These are phyloP conservation scores for Drosophila ironensis DNA, from an alignment of 1,140 invertebrate genomes.

Conservation along the genomic window DNA sequence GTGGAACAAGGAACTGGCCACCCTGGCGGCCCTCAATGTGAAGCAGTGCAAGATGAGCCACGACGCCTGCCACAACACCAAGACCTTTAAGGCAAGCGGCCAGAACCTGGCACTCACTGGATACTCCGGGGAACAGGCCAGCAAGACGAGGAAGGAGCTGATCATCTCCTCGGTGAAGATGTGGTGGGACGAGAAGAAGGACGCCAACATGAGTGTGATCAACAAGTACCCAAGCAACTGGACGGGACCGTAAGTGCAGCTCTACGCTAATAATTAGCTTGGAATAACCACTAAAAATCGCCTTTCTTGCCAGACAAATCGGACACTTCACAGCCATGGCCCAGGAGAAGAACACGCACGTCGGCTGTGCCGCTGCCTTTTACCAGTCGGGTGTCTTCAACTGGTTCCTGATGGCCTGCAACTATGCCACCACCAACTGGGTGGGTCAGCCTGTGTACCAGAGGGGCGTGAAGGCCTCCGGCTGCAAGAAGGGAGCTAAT, in stretches of 20 bases:
- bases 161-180: constrained; percentile 1
- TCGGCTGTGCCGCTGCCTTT: constrained; percentile 48
- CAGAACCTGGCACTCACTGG: constrained; percentile 55
- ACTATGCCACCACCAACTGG: constrained; percentile 54
- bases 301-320: constrained; percentile 17
- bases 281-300: not conserved
- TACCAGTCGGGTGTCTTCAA: not conserved
- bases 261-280: not conserved
- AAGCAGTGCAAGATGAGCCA: constrained; percentile 49
- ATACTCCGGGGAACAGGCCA: constrained; percentile 4
- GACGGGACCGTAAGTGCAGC: constrained; percentile 25
- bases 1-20: constrained; percentile 54
- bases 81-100: constrained; percentile 38
- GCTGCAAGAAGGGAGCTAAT: constrained; percentile 50
- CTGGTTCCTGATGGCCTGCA: constrained; percentile 42
- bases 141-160: not conserved
- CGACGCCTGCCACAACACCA: constrained; percentile 59
- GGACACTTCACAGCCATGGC: constrained; percentile 47
- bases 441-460: constrained; percentile 35
- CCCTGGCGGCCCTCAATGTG: constrained; percentile 50
- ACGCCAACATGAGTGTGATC: constrained; percentile 29
- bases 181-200: constrained; percentile 39
- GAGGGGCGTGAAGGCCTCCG: constrained; percentile 12
- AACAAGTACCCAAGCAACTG: constrained; percentile 14
- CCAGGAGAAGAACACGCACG: constrained; percentile 35